A percentile compares a stretch with the other conserved stretches of the same genome.
Evolutionary conservation across 2,888 invertebrate genomes (phyloP).

Genomic region (Eupithecia pulchellata): DNA sequence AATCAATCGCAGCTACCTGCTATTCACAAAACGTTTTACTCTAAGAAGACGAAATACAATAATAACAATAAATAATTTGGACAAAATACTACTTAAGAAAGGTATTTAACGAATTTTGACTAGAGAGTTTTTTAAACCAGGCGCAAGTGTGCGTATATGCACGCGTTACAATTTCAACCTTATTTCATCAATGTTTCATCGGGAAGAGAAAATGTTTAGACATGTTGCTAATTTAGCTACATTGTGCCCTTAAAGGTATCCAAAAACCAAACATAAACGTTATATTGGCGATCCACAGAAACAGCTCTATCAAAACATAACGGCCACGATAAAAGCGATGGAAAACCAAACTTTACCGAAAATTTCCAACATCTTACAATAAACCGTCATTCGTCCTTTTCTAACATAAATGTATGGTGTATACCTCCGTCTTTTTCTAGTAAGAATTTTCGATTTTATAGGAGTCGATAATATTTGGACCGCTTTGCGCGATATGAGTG

Average conservation of each 20-base stretch:
- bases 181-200: not conserved
- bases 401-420: constrained; percentile 60
- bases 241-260: constrained; percentile 45
- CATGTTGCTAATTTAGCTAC: not conserved
- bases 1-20: not conserved
- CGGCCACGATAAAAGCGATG: constrained; percentile 83
- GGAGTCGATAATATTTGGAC: constrained; percentile 82
- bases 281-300: constrained; percentile 79
- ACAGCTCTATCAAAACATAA: constrained; percentile 85
- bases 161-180: not conserved
- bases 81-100: not conserved
- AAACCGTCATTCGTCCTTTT: constrained; percentile 68
- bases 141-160: constrained; percentile 14
- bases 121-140: constrained; percentile 9
- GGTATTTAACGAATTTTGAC: not conserved
- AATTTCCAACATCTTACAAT: constrained; percentile 82
- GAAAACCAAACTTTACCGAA: constrained; percentile 81
- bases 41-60: not conserved
- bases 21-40: not conserved
- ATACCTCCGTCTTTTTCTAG: constrained; percentile 65
- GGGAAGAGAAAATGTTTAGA: not conserved
- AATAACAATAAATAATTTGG: too few species aligned
- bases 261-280: constrained; percentile 82
- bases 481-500: constrained; percentile 77
- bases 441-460: constrained; percentile 78